phyloP scores from a whole-genome alignment of 2,888 invertebrate genomes.

The Blomia tropicalis region DNA sequence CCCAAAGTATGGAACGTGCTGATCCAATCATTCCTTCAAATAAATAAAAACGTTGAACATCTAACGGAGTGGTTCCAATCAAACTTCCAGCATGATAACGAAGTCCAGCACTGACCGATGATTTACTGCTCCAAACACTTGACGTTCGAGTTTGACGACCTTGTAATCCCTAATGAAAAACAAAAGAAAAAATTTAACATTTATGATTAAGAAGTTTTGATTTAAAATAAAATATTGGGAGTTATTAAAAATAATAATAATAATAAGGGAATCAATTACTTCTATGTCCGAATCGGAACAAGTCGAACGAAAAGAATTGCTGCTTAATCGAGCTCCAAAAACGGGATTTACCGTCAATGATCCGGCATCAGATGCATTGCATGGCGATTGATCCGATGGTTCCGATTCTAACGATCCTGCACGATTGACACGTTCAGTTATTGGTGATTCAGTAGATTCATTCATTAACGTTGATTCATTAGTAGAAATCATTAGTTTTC shows the following conservation, averaged over 20 bases:
- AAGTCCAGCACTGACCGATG: constrained; percentile 66
- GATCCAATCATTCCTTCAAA: constrained; percentile 57
- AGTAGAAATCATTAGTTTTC: constrained; percentile 17
- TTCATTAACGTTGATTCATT: neutral
- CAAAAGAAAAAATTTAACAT: constrained; percentile 30
- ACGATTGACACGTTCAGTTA: constrained; percentile 47
- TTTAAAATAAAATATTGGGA: neutral
- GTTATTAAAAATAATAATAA: constrained; percentile 44
- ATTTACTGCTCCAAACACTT: constrained; percentile 82
- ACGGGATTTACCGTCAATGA: constrained; percentile 65
- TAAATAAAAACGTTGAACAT: constrained; percentile 69
- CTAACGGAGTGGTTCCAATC: constrained; percentile 66
- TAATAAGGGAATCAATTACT: too few species aligned
- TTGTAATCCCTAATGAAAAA: constrained; percentile 46
- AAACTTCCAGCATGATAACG: constrained; percentile 71
- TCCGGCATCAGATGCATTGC: constrained; percentile 46
- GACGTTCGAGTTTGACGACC: constrained; percentile 54
- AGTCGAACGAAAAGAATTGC: constrained; percentile 55
- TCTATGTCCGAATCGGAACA: constrained; percentile 87
- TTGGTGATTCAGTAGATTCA: constrained; percentile 10
- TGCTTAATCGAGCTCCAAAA: constrained; percentile 41
- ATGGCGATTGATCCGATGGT: constrained; percentile 46
- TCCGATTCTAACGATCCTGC: constrained; percentile 77
- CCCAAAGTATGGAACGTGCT: constrained; percentile 56
- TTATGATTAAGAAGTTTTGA: too few species aligned